Conservation (phyloP, 2,888 invertebrate species). For the Sarcophaga variegata region DNA sequence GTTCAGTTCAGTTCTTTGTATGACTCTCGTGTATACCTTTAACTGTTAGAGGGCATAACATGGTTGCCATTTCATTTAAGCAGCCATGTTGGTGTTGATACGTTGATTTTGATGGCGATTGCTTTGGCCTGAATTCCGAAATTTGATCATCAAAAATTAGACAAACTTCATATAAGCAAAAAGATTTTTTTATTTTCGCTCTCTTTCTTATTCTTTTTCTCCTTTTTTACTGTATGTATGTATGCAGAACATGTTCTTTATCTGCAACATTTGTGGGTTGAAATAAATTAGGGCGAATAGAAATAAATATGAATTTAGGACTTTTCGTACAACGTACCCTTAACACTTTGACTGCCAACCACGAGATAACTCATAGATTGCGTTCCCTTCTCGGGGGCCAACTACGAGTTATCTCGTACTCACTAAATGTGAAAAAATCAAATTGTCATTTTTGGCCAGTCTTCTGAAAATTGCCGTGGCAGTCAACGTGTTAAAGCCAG, state of each 20-base stretch:
- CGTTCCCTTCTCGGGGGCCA: too few species aligned
- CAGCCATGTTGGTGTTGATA: neutral
- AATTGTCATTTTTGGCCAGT: too few species aligned
- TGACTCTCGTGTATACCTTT: too few species aligned
- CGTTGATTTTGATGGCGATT: conserved; percentile 26
- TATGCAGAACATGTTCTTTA: too few species aligned
- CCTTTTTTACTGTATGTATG: neutral
- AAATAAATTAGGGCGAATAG: conserved; percentile 9
- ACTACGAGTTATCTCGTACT: too few species aligned
- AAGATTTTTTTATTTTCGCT: neutral
- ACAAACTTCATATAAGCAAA: conserved; percentile 8
- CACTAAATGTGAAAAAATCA: too few species aligned
- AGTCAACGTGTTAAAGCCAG: neutral
- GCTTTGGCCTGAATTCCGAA: conserved; percentile 25
- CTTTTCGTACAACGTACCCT: too few species aligned
- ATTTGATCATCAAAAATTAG: conserved; percentile 41
- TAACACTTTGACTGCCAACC: too few species aligned
- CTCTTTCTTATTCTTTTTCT: neutral
- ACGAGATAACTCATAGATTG: too few species aligned
- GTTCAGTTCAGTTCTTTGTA: too few species aligned
- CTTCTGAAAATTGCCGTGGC: too few species aligned
- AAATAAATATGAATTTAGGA: neutral
- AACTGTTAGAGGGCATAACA: too few species aligned
- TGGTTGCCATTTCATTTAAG: neutral
- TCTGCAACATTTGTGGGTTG: conserved; percentile 21